These are phyloP conservation scores for Probosciger aterrimus DNA, from an alignment of 2,113 vertebrate genomes.

Conservation along the genomic window DNA sequence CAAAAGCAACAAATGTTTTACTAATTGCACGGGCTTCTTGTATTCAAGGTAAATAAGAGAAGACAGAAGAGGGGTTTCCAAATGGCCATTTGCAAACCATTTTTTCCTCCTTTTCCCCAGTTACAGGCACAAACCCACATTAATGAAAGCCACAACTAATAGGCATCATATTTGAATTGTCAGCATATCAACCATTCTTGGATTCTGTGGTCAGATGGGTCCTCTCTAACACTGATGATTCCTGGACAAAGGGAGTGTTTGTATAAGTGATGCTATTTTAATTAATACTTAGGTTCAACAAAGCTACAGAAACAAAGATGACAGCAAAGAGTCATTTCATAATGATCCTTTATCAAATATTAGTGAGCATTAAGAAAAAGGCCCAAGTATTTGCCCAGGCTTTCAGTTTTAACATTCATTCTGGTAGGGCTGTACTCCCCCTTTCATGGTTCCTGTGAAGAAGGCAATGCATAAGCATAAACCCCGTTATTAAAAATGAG, in stretches of 20 bases:
- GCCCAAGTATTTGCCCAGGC: background rate
- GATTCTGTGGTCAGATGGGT: background rate
- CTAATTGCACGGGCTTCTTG: background rate
- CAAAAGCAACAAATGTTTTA: conserved; percentile 14
- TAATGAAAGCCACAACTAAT: background rate
- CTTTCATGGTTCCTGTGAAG: background rate
- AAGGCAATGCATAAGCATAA: background rate
- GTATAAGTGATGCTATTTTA: background rate
- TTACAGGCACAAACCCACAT: background rate
- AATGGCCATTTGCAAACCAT: background rate
- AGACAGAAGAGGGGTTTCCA: conserved; percentile 27
- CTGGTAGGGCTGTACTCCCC: background rate
- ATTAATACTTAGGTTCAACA: background rate
- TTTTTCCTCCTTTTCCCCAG: background rate
- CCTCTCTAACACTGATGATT: background rate
- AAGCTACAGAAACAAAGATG: background rate
- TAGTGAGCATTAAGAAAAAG: background rate
- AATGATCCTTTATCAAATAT: background rate
- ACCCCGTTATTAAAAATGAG: background rate
- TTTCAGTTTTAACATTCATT: background rate
- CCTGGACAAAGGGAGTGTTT: background rate
- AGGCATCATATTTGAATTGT: background rate
- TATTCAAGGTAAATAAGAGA: conserved; percentile 4
- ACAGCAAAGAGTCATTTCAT: background rate
- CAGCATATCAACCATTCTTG: background rate